Evolutionary conservation across 1,140 invertebrate species (phyloP).

Genomic region (Drosophila teissieri): DNA sequence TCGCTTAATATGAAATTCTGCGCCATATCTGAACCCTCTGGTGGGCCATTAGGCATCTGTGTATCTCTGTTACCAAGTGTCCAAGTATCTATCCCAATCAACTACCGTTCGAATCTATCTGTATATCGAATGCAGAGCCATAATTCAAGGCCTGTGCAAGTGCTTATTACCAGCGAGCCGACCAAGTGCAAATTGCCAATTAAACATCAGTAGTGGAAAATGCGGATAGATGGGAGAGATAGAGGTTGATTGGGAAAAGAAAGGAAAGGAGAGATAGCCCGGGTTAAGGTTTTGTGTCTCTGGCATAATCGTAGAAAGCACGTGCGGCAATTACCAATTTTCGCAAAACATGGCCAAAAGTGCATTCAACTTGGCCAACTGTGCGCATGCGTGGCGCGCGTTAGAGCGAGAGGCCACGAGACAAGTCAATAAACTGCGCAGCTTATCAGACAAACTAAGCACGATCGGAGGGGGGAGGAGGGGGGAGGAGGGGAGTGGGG

Average conservation of each 20-base stretch:
- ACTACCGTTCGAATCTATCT: constrained; percentile 71
- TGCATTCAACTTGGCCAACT: constrained; percentile 75
- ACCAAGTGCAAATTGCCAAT: constrained; percentile 74
- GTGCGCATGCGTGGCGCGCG: constrained; percentile 69
- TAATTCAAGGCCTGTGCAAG: constrained; percentile 56
- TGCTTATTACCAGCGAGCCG: constrained; percentile 30
- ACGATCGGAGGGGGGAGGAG: constrained; percentile 51
- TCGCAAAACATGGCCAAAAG: constrained; percentile 69
- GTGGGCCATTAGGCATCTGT: constrained; percentile 27
- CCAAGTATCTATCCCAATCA: constrained; percentile 41
- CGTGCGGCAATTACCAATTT: constrained; percentile 79
- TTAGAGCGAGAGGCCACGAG: constrained; percentile 22
- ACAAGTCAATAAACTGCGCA: constrained; percentile 55
- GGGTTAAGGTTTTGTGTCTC: constrained; percentile 40
- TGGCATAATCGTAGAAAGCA: constrained; percentile 79
- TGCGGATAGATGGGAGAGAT: constrained; percentile 1
- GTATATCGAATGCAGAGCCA: constrained; percentile 61
- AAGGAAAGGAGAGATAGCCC: neutral
- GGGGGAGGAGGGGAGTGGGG: constrained; percentile 3
- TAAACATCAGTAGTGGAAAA: constrained; percentile 43
- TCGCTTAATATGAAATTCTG: neutral
- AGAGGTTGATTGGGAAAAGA: neutral
- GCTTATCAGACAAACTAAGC: constrained; percentile 79
- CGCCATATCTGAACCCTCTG: constrained; percentile 18
- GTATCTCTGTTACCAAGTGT: constrained; percentile 5